Conservation (phyloP, 30 jellyfish, hydroid and myxozoan species). For the Clytia hemisphaerica region DNA sequence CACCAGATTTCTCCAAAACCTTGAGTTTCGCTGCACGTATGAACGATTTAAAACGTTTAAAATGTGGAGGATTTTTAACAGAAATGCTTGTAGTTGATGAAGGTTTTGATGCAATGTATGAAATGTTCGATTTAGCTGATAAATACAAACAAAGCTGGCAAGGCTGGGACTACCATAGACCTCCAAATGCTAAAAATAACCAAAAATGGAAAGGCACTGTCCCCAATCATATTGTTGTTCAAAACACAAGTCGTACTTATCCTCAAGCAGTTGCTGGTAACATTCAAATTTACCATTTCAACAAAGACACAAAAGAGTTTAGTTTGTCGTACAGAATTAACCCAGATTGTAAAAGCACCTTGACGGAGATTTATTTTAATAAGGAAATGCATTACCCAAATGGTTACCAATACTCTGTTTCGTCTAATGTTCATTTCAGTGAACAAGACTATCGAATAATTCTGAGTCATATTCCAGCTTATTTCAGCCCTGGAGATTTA, state of each 20-base stretch:
- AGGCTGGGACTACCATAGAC: slow-evolving; percentile 94
- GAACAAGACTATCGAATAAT: too few species aligned
- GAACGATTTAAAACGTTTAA: slow-evolving; percentile 68
- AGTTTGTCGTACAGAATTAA: slow-evolving; percentile 39
- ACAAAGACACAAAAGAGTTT: slow-evolving; percentile 42
- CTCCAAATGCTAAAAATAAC: slow-evolving; percentile 21
- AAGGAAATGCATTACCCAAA: slow-evolving; percentile 64
- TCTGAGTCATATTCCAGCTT: too few species aligned
- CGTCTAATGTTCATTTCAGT: slow-evolving; percentile 48
- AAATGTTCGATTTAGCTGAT: slow-evolving; percentile 65
- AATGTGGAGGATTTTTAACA: slow-evolving; percentile 85
- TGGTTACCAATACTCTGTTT: slow-evolving; percentile 33
- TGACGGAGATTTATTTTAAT: slow-evolving; percentile 57
- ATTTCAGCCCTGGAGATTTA: too few species aligned
- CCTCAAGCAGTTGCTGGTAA: slow-evolving; percentile 97
- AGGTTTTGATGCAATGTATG: slow-evolving; percentile 58
- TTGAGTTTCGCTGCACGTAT: slow-evolving; percentile 72
- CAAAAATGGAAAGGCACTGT: slow-evolving; percentile 39
- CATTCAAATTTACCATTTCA: slow-evolving; percentile 42
- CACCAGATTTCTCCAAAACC: slow-evolving; percentile 85
- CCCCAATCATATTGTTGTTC: slow-evolving; percentile 51
- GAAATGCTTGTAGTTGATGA: slow-evolving; percentile 76
- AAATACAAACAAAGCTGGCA: slow-evolving; percentile 85
- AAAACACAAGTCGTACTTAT: slow-evolving; percentile 76
- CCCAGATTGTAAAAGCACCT: slow-evolving; percentile 41